Conservation (phyloP, 2,888 invertebrate genomes). For the Sericinus montela region DNA sequence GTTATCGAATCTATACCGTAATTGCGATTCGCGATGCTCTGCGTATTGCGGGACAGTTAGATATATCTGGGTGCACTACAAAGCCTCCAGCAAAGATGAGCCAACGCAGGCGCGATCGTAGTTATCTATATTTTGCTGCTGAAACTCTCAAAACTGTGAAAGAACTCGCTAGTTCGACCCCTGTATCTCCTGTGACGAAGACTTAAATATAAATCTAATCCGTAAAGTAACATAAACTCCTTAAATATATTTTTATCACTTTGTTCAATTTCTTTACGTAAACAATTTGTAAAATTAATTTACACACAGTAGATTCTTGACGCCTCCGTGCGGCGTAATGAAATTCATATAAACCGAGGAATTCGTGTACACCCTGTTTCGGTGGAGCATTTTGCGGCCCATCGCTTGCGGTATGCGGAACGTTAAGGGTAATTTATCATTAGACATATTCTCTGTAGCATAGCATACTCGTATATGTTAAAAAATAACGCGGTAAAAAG, state of each 20-base stretch:
- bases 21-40: background rate
- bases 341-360: background rate
- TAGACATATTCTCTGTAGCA: background rate
- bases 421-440: background rate
- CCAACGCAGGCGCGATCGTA: no score
- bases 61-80: no score
- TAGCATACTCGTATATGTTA: no score
- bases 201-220: no score
- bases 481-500: no score
- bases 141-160: no score
- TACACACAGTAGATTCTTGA: background rate
- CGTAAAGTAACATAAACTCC: no score
- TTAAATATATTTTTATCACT: background rate
- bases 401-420: background rate
- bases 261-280: background rate
- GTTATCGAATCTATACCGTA: slow-evolving; percentile 1
- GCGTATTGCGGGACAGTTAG: no score
- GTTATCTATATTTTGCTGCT: no score
- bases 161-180: no score
- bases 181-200: no score
- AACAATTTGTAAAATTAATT: slow-evolving; percentile 5
- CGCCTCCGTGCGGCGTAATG: background rate
- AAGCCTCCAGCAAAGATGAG: no score
- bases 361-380: background rate
- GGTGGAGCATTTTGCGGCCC: background rate